These are phyloP conservation scores for Tetrao urogallus DNA, from an alignment of 2,113 vertebrate species.

Conservation along the genomic window DNA sequence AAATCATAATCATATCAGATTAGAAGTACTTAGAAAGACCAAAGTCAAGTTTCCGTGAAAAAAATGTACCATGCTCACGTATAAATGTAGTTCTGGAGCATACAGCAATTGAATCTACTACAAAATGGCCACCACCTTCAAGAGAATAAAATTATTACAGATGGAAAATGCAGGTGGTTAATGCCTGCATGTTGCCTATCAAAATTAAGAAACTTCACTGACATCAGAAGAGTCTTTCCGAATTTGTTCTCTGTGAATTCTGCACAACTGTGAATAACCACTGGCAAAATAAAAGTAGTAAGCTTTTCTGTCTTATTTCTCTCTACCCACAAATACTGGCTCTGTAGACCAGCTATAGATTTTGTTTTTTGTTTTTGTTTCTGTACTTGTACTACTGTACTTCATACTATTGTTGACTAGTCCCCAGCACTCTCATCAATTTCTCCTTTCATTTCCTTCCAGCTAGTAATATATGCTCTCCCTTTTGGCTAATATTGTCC, in stretches of 20 bases:
- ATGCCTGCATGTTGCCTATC: neutral
- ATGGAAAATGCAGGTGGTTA: neutral
- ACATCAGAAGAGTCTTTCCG: neutral
- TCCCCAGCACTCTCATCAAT: neutral
- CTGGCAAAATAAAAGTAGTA: neutral
- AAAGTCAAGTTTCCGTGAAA: neutral
- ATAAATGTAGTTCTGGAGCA: neutral
- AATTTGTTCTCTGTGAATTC: neutral
- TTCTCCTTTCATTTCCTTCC: conserved; percentile 26
- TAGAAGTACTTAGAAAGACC: neutral
- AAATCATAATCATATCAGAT: neutral
- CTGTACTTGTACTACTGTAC: neutral
- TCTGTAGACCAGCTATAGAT: neutral
- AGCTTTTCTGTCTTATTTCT: neutral
- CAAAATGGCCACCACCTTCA: neutral
- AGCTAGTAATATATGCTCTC: conserved; percentile 16
- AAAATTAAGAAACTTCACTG: neutral
- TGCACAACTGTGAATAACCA: neutral
- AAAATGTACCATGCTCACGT: neutral
- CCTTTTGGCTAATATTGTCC: conserved; percentile 13
- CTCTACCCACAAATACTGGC: neutral
- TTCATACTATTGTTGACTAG: neutral
- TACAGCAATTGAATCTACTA: neutral
- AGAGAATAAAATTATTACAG: neutral
- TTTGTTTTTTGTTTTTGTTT: neutral